These are phyloP conservation scores for Branchellion lobata DNA, from an alignment of 2,888 invertebrate genomes.

Conservation along the genomic window DNA sequence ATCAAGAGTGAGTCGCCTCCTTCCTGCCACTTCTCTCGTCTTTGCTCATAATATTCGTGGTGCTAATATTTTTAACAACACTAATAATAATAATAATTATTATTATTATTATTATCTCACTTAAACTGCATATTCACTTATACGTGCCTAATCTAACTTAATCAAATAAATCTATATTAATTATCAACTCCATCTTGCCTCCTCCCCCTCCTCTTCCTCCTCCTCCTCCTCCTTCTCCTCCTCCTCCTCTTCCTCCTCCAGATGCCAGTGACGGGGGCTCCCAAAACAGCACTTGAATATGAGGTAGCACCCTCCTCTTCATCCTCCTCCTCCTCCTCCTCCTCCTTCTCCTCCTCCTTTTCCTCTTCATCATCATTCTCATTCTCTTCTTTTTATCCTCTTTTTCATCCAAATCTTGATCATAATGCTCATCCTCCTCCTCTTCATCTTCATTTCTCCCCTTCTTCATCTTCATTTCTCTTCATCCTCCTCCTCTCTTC, in stretches of 20 bases:
- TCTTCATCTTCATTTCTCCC: neutral
- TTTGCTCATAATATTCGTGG: neutral
- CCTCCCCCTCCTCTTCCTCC: too few relatives aligned
- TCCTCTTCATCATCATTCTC: neutral
- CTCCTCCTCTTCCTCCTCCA: too few relatives aligned
- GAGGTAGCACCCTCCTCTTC: too few relatives aligned
- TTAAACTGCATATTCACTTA: too few relatives aligned
- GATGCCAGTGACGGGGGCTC: neutral
- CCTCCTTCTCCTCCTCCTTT: too few relatives aligned
- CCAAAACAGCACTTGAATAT: constrained; percentile 7
- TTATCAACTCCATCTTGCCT: too few relatives aligned
- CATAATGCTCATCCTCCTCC: neutral
- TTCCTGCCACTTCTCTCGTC: neutral
- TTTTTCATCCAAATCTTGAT: neutral
- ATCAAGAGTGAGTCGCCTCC: neutral
- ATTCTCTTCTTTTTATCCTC: neutral
- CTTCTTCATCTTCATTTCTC: neutral
- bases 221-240: too few relatives aligned
- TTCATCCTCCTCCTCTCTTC: neutral
- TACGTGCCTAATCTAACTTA: too few relatives aligned
- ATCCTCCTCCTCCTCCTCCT: too few relatives aligned
- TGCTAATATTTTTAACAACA: neutral
- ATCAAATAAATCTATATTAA: too few relatives aligned
- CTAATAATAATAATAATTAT: neutral
- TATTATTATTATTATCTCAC: neutral